Percentiles rank a stretch among this genome's conserved stretches.
Conservation (phyloP, 53 echinoderm and acorn worm species). For the Echinarachnius parma region DNA sequence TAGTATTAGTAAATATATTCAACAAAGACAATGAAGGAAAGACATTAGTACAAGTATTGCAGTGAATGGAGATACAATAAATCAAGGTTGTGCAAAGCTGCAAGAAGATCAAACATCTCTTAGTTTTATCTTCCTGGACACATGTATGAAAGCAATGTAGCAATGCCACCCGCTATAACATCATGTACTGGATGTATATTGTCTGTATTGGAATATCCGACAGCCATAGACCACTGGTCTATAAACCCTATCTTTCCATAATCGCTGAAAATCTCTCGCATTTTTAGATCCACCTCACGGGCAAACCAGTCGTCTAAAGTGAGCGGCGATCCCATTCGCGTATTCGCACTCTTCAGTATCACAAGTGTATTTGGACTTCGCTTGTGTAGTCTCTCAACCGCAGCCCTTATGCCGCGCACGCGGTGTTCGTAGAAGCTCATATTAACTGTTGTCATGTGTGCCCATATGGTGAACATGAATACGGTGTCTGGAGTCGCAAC, state of each 20-base stretch:
- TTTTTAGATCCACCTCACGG: slow-evolving; percentile 50
- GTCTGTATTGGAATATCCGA: slow-evolving; percentile 33
- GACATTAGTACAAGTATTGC: too few relatives aligned
- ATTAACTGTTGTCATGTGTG: slow-evolving; percentile 57
- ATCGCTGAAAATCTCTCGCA: slow-evolving; percentile 50
- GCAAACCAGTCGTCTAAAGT: slow-evolving; percentile 57
- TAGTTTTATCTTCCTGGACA: slow-evolving; percentile 35
- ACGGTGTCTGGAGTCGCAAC: slow-evolving; percentile 42
- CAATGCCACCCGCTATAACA: slow-evolving; percentile 47
- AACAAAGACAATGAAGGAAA: too few relatives aligned
- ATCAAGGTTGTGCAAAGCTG: too few relatives aligned
- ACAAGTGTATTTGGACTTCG: slow-evolving; percentile 62
- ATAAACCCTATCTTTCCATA: slow-evolving; percentile 51
- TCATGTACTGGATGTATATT: slow-evolving; percentile 46
- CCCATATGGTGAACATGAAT: slow-evolving; percentile 61
- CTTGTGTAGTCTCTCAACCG: slow-evolving; percentile 45
- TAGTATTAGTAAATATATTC: too few relatives aligned
- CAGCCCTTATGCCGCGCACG: slow-evolving; percentile 42
- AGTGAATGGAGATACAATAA: too few relatives aligned
- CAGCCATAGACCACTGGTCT: slow-evolving; percentile 73
- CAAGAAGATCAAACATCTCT: too few relatives aligned
- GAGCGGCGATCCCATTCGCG: too few relatives aligned
- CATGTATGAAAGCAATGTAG: slow-evolving; percentile 57
- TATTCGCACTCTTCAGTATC: slow-evolving; percentile 69
- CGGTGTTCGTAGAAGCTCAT: slow-evolving; percentile 46